These are phyloP conservation scores for Diadegma fenestrale DNA, from an alignment of 2,888 invertebrate species.

Conservation along the genomic window DNA sequence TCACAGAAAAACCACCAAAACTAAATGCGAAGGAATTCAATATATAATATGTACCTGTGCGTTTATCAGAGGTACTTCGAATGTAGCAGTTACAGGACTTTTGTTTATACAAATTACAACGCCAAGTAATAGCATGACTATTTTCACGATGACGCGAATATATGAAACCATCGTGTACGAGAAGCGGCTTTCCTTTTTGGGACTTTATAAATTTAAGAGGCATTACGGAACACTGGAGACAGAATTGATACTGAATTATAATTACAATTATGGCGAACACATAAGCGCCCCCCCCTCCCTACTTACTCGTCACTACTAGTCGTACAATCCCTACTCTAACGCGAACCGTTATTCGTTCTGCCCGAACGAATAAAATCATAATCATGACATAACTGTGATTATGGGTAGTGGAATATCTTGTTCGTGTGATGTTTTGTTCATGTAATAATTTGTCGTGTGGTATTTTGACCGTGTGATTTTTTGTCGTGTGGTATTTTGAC, in stretches of 20 bases:
- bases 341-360: not conserved
- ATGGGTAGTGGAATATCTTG: no score
- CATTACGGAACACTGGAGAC: not conserved
- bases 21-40: not conserved
- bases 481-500: no score
- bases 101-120: not conserved
- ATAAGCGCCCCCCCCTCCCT: not conserved
- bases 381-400: no score
- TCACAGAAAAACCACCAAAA: constrained; percentile 4
- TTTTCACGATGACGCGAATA: constrained; percentile 10
- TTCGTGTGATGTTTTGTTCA: no score
- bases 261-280: not conserved
- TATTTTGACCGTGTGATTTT: no score
- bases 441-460: no score
- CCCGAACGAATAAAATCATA: no score
- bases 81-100: constrained; percentile 8
- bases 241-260: not conserved
- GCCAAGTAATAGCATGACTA: not conserved
- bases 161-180: not conserved
- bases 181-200: constrained; percentile 1
- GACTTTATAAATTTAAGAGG: not conserved
- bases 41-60: constrained; percentile 1
- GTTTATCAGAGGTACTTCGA: constrained; percentile 32
- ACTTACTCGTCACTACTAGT: not conserved
- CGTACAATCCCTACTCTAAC: not conserved